Conservation (phyloP, 2,888 invertebrate species). For the Athetis lepigone region DNA sequence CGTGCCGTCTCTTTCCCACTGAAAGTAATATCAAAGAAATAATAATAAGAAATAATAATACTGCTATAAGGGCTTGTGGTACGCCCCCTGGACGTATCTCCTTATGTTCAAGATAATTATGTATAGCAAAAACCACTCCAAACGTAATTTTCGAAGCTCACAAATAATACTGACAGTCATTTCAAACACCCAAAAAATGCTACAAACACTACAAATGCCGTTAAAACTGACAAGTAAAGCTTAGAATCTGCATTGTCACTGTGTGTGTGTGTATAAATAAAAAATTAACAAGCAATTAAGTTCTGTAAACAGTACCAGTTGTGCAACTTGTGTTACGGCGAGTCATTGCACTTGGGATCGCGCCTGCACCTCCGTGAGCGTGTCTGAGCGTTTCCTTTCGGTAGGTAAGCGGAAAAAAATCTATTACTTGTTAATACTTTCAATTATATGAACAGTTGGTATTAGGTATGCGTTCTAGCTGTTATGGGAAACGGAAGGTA, state of each 20-base stretch:
- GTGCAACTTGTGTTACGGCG: slow-evolving; percentile 73
- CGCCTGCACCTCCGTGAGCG: slow-evolving; percentile 40
- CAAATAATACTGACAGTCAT: not conserved
- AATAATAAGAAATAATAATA: too few species aligned
- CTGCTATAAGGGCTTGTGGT: too few species aligned
- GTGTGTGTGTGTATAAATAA: slow-evolving; percentile 57
- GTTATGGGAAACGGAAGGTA: too few species aligned
- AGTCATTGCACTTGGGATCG: slow-evolving; percentile 69
- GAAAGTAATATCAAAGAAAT: too few species aligned
- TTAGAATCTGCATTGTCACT: slow-evolving; percentile 51
- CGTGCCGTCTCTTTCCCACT: too few species aligned
- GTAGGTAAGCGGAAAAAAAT: slow-evolving; percentile 32
- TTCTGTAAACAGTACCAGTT: slow-evolving; percentile 64
- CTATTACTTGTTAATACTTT: slow-evolving; percentile 46
- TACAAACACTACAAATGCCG: slow-evolving; percentile 9
- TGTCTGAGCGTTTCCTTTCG: slow-evolving; percentile 60
- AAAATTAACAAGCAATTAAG: slow-evolving; percentile 70
- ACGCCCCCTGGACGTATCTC: too few species aligned
- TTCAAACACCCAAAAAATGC: not conserved
- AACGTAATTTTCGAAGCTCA: too few species aligned
- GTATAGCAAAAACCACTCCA: too few species aligned
- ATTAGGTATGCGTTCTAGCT: not conserved
- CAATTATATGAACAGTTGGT: slow-evolving; percentile 11
- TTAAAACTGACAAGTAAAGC: slow-evolving; percentile 10
- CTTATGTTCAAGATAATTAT: too few species aligned